Conservation (phyloP, 2,888 invertebrate species). For the Eugnorisma glareosa region DNA sequence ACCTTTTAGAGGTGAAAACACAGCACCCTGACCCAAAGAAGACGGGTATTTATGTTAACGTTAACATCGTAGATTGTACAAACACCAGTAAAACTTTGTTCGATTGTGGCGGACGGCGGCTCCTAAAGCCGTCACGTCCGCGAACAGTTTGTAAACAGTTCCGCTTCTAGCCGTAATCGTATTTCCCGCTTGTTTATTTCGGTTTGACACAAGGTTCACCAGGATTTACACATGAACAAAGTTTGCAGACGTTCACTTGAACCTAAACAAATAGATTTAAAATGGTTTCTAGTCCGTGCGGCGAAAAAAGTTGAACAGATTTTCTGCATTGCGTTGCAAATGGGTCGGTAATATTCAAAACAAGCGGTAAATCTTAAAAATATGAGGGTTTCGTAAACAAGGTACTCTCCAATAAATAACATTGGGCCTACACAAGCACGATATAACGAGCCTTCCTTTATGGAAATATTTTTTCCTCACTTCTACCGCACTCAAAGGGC, state of each 20-base stretch:
- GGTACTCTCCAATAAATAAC: slow-evolving; percentile 77
- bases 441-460: slow-evolving; percentile 70
- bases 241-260: slow-evolving; percentile 72
- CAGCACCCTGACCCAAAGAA: slow-evolving; percentile 30
- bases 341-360: slow-evolving; percentile 74
- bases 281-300: slow-evolving; percentile 45
- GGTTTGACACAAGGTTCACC: slow-evolving; percentile 78
- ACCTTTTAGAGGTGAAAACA: slow-evolving; percentile 44
- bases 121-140: slow-evolving; percentile 76
- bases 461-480: slow-evolving; percentile 67
- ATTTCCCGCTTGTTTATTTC: slow-evolving; percentile 83
- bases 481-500: slow-evolving; percentile 57
- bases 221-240: slow-evolving; percentile 74
- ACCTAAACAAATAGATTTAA: slow-evolving; percentile 68
- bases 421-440: slow-evolving; percentile 65
- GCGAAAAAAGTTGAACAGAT: slow-evolving; percentile 63
- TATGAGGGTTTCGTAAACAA: slow-evolving; percentile 77
- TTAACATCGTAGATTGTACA: slow-evolving; percentile 73
- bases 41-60: slow-evolving; percentile 72
- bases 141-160: slow-evolving; percentile 84
- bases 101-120: slow-evolving; percentile 67
- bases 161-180: slow-evolving; percentile 80
- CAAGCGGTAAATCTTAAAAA: slow-evolving; percentile 77
- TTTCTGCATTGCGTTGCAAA: slow-evolving; percentile 66
- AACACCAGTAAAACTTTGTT: slow-evolving; percentile 74